Evolutionary conservation across 2,113 vertebrate species (phyloP), one percentile per base, ranked within the genome.

Genomic region (Alces alces): DNA sequence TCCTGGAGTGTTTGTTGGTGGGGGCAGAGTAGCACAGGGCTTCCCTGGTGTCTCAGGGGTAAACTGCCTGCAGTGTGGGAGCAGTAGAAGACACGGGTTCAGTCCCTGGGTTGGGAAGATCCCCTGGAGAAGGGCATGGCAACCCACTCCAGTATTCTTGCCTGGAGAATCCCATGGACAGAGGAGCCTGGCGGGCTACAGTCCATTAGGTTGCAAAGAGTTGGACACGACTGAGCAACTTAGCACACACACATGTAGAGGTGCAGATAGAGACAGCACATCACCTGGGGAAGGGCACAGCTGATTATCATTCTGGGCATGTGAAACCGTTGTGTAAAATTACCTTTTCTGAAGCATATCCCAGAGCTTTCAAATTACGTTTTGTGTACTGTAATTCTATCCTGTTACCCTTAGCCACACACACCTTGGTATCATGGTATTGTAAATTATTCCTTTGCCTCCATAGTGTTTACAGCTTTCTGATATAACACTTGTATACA

Each of bases 401-500:
- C 82, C 79, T 95, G 79, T 97, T 97, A 89, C 91, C 82, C 50
- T 89, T 54, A 96, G 89, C 64, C 83, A 91, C 76, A 94, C 52
- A 83, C 17, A 86, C 45, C 50, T 93, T 87, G 60, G 27, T 80
- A 96, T 96, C 86, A 92, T 21, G 92, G 57, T 43, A n/a, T 25
- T 66, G 36, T 60, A 94, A 97, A 95, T 96, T 93, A 91, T 97
- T 97, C 83, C 43, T 92, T 94, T 91, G 82, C 89, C 96, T 97
- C 57, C 82, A 89, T 93, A 96, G 57, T 96, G 86, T 96, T 98
- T 10, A 36, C 89, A 97, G 83, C 78, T 97, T 98, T 98, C 96
- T 98, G 97, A 98, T 97, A 93, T 0, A 89, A 66, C 70, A 94
- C 84, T 91, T 79, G 91, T 89, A 98, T 97, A 98, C 94, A 97